phyloP scores from a whole-genome alignment of 2,888 invertebrate species.

The Drosophila yooni region DNA sequence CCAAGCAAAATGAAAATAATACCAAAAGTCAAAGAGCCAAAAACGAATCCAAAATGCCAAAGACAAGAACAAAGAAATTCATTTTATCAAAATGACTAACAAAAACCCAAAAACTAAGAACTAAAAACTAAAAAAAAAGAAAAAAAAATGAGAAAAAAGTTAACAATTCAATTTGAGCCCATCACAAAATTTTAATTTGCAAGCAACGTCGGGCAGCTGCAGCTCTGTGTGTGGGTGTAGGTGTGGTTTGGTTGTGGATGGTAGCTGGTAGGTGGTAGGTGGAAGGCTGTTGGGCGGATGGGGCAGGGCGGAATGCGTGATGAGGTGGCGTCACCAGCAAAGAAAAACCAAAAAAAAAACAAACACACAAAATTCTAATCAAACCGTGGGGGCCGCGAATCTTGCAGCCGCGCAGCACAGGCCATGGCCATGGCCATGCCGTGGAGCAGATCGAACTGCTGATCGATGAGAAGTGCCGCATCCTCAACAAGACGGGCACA shows the following conservation, averaged over 20 bases:
- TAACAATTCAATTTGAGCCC: conserved; percentile 78
- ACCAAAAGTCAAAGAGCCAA: conserved; percentile 20
- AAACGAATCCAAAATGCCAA: conserved; percentile 33
- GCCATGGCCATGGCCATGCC: conserved; percentile 69
- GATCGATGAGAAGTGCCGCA: conserved; percentile 88
- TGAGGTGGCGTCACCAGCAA: not conserved
- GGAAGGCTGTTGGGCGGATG: not conserved
- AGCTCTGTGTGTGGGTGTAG: conserved; percentile 32
- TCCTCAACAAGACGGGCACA: conserved; percentile 87
- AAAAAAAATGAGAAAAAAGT: not conserved
- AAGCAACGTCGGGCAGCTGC: conserved; percentile 49
- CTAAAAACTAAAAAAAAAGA: not conserved
- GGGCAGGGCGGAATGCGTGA: conserved; percentile 1
- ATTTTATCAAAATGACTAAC: conserved; percentile 17
- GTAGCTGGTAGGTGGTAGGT: not conserved
- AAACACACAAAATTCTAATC: conserved; percentile 15
- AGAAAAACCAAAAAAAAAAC: not conserved
- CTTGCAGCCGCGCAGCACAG: conserved; percentile 62
- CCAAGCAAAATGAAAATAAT: conserved; percentile 27
- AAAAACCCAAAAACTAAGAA: conserved; percentile 13
- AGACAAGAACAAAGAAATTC: conserved; percentile 35
- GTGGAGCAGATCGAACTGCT: conserved; percentile 87
- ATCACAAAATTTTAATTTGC: conserved; percentile 84
- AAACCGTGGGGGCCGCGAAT: conserved; percentile 11
- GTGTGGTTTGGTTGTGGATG: conserved; percentile 35